Conservation (phyloP, 2,888 invertebrate genomes). For the Leucoma salicis region DNA sequence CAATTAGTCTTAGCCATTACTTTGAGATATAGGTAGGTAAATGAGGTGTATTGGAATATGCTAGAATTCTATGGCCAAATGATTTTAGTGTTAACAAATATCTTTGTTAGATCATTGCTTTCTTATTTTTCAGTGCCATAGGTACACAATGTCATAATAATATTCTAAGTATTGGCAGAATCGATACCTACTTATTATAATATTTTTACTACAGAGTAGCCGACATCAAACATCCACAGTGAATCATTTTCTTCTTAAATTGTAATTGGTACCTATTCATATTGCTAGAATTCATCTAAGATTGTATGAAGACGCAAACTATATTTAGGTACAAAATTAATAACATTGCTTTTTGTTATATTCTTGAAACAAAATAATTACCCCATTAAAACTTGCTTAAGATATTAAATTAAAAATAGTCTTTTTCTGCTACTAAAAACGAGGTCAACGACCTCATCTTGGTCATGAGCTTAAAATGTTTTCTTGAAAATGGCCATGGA, state of each 20-base stretch:
- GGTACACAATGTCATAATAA: constrained; percentile 16
- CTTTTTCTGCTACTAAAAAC: constrained; percentile 26
- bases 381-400: too few species aligned
- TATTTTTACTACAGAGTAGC: too few species aligned
- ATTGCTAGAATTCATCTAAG: too few species aligned
- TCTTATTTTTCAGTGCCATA: constrained; percentile 36
- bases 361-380: too few species aligned
- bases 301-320: too few species aligned
- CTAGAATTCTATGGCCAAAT: background rate
- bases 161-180: constrained; percentile 7
- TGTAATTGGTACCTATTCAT: too few species aligned
- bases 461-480: constrained; percentile 40
- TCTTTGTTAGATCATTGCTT: constrained; percentile 16
- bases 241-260: too few species aligned
- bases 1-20: constrained; percentile 71
- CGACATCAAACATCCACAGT: too few species aligned
- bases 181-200: background rate
- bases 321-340: too few species aligned
- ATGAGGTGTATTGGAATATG: background rate
- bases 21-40: constrained; percentile 32
- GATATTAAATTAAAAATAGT: constrained; percentile 19
- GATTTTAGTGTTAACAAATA: constrained; percentile 3
- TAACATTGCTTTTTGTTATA: too few species aligned
- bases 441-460: constrained; percentile 53
- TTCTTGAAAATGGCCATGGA: constrained; percentile 40